Conservation (phyloP, 2,888 invertebrate species). For the Caradrina clavipalpis region DNA sequence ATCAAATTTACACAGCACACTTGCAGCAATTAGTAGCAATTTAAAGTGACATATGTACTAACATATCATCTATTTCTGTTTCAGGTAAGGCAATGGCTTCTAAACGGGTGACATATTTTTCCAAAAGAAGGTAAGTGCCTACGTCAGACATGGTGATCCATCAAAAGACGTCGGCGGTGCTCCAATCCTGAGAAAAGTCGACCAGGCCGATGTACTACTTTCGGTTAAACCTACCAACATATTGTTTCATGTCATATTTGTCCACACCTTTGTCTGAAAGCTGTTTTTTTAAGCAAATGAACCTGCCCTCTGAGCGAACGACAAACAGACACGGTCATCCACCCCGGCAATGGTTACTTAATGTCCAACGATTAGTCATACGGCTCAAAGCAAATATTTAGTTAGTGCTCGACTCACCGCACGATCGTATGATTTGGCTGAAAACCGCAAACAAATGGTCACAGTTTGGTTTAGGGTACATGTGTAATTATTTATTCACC, state of each 20-base stretch:
- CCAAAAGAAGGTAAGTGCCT: constrained; percentile 82
- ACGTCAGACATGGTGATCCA: constrained; percentile 70
- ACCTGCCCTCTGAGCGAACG: constrained; percentile 75
- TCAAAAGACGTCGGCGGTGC: constrained; percentile 69
- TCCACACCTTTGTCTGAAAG: constrained; percentile 66
- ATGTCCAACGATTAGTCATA: constrained; percentile 85
- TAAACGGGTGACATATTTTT: constrained; percentile 84
- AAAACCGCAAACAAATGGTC: constrained; percentile 73
- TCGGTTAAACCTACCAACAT: constrained; percentile 57
- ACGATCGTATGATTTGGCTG: constrained; percentile 73
- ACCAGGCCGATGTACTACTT: constrained; percentile 76
- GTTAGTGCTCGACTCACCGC: constrained; percentile 73
- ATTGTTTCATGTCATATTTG: constrained; percentile 68
- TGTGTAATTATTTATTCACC: constrained; percentile 69
- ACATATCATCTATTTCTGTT: constrained; percentile 78
- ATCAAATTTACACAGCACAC: constrained; percentile 37
- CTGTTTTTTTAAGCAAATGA: constrained; percentile 75
- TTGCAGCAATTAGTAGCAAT: constrained; percentile 49
- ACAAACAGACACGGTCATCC: constrained; percentile 86
- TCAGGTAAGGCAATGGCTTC: constrained; percentile 90
- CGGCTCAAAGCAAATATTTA: constrained; percentile 82
- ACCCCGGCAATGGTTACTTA: constrained; percentile 86
- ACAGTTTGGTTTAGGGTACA: constrained; percentile 64
- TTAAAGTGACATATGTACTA: constrained; percentile 52
- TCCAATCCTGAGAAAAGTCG: constrained; percentile 60